A percentile compares a stretch with the other conserved stretches of the same genome.
These are phyloP conservation scores for Dascyllus trimaculatus DNA, from an alignment of 2,113 vertebrate species.

Conservation along the genomic window DNA sequence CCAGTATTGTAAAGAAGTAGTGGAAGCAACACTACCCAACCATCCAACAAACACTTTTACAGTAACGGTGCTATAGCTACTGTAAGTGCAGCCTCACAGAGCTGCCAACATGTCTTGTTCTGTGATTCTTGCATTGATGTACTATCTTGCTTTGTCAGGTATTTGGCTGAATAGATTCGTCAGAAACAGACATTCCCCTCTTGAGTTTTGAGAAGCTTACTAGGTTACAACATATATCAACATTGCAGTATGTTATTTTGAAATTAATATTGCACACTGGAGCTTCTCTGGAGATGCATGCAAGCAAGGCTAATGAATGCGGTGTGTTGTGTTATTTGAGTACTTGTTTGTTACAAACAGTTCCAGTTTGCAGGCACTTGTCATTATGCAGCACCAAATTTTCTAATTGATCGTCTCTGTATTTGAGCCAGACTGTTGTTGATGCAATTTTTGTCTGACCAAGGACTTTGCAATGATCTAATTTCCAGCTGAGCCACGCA, in stretches of 20 bases:
- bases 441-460: slow-evolving; percentile 44
- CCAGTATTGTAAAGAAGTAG: no score
- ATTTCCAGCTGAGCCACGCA: slow-evolving; percentile 57
- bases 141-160: no score
- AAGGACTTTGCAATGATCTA: slow-evolving; percentile 50
- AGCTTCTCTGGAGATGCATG: neutral
- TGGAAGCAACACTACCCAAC: no score
- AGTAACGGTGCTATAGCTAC: no score
- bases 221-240: no score
- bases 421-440: slow-evolving; percentile 44
- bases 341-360: slow-evolving; percentile 19
- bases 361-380: slow-evolving; percentile 35
- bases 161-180: neutral
- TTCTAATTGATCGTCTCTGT: slow-evolving; percentile 46
- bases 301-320: slow-evolving; percentile 29
- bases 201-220: no score
- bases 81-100: no score
- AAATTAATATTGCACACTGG: slow-evolving; percentile 5
- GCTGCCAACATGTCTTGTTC: no score
- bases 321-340: neutral
- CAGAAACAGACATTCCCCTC: neutral
- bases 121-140: no score
- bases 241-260: neutral
- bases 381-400: slow-evolving; percentile 40
- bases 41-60: no score